Conservation (phyloP, 2,113 vertebrate genomes). For the Alouatta palliata region DNA sequence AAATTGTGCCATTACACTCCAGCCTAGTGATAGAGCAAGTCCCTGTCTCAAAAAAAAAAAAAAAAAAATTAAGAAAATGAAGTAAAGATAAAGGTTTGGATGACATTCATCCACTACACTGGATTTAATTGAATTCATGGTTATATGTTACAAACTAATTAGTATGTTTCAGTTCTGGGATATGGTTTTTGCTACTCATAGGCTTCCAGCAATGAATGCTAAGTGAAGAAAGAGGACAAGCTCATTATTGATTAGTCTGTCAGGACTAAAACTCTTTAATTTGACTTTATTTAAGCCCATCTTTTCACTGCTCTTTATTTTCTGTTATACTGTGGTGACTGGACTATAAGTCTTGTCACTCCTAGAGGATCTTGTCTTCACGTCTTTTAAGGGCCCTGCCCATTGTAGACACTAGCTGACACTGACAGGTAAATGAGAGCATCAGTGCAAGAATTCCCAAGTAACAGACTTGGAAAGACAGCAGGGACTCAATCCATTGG, state of each 20-base stretch:
- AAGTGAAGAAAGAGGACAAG: background rate
- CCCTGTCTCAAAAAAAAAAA: background rate
- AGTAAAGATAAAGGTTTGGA: background rate
- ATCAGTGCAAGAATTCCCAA: background rate
- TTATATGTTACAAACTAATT: background rate
- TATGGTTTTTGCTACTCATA: background rate
- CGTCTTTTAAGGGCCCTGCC: background rate
- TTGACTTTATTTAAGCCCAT: background rate
- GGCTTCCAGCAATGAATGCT: background rate
- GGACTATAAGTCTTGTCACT: background rate
- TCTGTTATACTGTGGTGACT: background rate
- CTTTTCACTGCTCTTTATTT: background rate
- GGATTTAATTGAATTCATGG: background rate
- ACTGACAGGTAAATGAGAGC: background rate
- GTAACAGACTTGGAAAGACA: background rate
- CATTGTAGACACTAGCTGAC: background rate
- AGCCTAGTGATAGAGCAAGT: background rate
- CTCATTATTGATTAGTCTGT: background rate
- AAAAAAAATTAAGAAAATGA: background rate
- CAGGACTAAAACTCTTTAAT: background rate
- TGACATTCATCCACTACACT: background rate
- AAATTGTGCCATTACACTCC: background rate
- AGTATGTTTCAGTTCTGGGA: background rate
- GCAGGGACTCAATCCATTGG: background rate
- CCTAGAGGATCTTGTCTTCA: background rate